Evolutionary conservation across 2,888 invertebrate genomes (phyloP), one percentile per base, ranked within the genome.

Genomic region (Campaea margaritaria): DNA sequence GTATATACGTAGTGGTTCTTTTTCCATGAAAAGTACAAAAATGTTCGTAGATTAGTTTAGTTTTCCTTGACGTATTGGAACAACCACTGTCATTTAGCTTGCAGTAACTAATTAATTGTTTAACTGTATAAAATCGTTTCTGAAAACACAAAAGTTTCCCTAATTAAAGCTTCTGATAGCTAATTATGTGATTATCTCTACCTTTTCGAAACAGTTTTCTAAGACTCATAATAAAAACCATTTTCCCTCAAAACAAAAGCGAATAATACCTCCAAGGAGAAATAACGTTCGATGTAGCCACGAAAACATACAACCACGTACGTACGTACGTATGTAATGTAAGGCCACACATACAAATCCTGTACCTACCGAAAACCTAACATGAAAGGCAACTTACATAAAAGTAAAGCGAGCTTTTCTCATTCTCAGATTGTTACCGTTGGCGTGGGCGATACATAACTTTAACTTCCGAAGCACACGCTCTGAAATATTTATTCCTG

Each of bases 401-500:
- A 88, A 89, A 87, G 85, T 83, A 80, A 74, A 79, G 80, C 79
- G 74, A 73, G 82, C 78, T 83, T 85, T 86, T 86, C 87, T 86
- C 85, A 86, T 90, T 89, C 88, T 89, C 84, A 89, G 87, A 91
- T 89, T 91, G 90, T 89, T 87, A 86, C 91, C 89, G 85, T 72
- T 68, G 75, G 80, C 83, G 83, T 80, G 82, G 85, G 86, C 91
- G 89, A 91, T 91, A 91, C 89, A 91, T 91, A 91, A 89, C 90
- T 89, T 85, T 87, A 89, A 91, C 89, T 91, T 91, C 87, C 90
- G 85, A 89, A 91, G 91, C 91, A 91, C 91, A 91, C 90, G 91
- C 90, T 91, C 91, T 92, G 91, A 91, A 92, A 91, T 92, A 92
- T 92, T 91, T 91, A 92, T 92, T 91, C 91, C 90, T 91, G 91